Evolutionary conservation across 2,888 invertebrate genomes (phyloP).

Genomic region (Neria commutata): DNA sequence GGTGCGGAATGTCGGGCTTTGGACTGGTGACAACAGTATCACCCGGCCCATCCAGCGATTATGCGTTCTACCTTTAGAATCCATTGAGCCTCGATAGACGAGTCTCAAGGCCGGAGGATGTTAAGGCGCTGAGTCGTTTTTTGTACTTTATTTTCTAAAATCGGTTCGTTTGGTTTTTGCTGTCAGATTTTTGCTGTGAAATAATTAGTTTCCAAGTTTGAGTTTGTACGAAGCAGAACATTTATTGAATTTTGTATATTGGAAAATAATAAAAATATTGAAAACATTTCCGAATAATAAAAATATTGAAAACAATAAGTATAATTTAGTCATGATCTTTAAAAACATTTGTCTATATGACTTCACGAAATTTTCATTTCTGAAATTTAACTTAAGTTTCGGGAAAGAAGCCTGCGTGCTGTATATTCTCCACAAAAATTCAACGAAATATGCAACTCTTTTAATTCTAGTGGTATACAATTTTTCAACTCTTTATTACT

Average conservation of each 20-base stretch:
- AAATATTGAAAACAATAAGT: no score
- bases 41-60: conserved; percentile 7
- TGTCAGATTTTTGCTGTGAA: not conserved
- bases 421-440: no score
- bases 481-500: no score
- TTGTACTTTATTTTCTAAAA: no score
- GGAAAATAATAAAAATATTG: not conserved
- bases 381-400: not conserved
- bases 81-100: conserved; percentile 10
- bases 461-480: no score
- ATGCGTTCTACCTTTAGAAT: conserved; percentile 10
- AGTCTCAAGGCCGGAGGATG: conserved; percentile 18
- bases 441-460: no score
- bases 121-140: no score
- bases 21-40: conserved; percentile 6
- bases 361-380: not conserved
- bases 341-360: no score
- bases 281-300: not conserved
- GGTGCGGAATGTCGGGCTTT: conserved; percentile 10
- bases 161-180: no score
- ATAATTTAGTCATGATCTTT: no score
- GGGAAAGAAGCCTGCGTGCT: not conserved
- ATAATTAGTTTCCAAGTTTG: not conserved
- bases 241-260: not conserved
- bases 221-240: not conserved